Evolutionary conservation across 2,113 vertebrate genomes (phyloP).

Genomic region (Motacilla tschutschensis): DNA sequence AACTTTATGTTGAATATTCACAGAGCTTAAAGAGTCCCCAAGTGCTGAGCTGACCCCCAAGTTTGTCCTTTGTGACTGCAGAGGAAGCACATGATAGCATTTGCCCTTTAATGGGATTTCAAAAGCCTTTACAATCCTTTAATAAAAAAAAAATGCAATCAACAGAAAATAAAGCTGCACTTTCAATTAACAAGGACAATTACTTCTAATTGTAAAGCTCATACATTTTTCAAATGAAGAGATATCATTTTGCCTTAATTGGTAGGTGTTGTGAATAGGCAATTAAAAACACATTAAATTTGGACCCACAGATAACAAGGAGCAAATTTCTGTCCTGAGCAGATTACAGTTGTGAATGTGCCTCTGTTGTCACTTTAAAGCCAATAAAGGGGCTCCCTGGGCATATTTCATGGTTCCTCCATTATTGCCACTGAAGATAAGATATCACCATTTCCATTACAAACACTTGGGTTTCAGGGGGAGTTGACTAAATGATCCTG

Average conservation of each 20-base stretch:
- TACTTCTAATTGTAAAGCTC: constrained; percentile 69
- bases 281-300: constrained; percentile 76
- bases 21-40: neutral
- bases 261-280: constrained; percentile 67
- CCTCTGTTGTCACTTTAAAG: neutral
- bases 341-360: constrained; percentile 35
- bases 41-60: neutral
- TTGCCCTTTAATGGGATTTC: constrained; percentile 32
- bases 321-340: constrained; percentile 28
- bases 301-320: constrained; percentile 53
- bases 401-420: constrained; percentile 2
- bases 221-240: constrained; percentile 70
- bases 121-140: constrained; percentile 50
- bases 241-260: constrained; percentile 70
- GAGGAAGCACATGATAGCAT: neutral
- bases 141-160: constrained; percentile 27
- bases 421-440: constrained; percentile 14
- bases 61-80: neutral
- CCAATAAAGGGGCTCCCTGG: neutral
- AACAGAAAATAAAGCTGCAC: constrained; percentile 68
- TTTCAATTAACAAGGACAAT: constrained; percentile 77
- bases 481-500: neutral
- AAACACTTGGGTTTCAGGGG: neutral
- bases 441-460: neutral
- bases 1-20: neutral